Base-by-base conservation (phyloP, 2,797 vertebrate species). In the Amblyraja radiata region DNA sequence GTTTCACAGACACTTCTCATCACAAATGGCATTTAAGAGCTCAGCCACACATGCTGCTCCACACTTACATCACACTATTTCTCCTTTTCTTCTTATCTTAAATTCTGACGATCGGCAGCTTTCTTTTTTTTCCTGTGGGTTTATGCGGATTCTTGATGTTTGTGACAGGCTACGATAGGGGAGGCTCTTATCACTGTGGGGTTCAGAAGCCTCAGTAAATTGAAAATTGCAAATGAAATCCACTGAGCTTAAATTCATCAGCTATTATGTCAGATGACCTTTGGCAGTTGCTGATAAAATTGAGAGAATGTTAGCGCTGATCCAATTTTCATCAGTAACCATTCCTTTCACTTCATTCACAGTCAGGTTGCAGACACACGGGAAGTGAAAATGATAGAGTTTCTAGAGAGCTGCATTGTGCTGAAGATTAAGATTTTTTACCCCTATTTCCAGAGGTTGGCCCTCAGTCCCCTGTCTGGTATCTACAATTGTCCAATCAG, bases 151-250 rank as follows among this genome's bases (percentile, higher is more conserved):
- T 97, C 97, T 97, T 98, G 98, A 99, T 98, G 98, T 97, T 97
- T 97, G 97, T 98, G 98, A 99, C 98, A 98, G 98, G 97, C 97
- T 97, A 97, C 97, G 98, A 98, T 98, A 98, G 98, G 97, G 97
- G 96, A 98, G 98, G 97, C 97, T 98, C 98, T 99, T 99, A 99
- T 99, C 98, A 95, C 97, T 94, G 95, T 96, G 96, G 97, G 97
- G 97, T 97, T 97, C 96, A 95, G 96, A 97, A 97, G 97, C 97
- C 97, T 97, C 96, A 95, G 97, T 97, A 99, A 99, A 99, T 99
- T 99, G 98, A 98, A 99, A 99, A 99, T 99, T 98, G 98, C 97
- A 99, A 99, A 99, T 99, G 98, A 98, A 98, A 98, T 98, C 97
- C 97, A 96, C 97, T 97, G 97, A 97, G 97, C 97, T 97, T 98